Evolutionary conservation across 2,797 vertebrate genomes (phyloP), one percentile per base, ranked within the genome.

Genomic region (Acipenser ruthenus): DNA sequence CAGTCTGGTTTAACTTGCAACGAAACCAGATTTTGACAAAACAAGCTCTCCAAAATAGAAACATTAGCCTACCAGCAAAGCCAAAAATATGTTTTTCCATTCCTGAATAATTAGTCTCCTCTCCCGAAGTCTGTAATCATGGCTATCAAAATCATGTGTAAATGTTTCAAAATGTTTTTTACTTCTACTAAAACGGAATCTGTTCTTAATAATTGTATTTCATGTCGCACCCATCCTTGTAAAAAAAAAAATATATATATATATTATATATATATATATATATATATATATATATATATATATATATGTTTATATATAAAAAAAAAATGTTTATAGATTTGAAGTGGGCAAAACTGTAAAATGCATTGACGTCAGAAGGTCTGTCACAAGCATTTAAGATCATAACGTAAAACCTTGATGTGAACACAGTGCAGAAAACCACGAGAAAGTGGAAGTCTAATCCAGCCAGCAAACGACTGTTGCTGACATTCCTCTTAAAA

Each of bases 1-100:
- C 69, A 77, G 76, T 74, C 69, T 74, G 71, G 74, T 74, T 76
- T 75, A 75, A 76, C 73, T 78, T 71, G 0, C 77, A 80, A 80
- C 78, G 77, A 79, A 65, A 75, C 70, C 77, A 65, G 77, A 74
- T 69, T 73, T 74, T 71, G 73, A 78, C 80, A 70, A 3, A 74
- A 72, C 75, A 67, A 78, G 80, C 75, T 78, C 77, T 84, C 78
- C 70, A 69, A 70, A 76, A 71, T 13, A n/a, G 55, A 58, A 58
- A 58, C 55, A 11, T 58, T 12, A 58, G 6, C 55, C 13, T 6
- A 13, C 55, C 11, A n/a, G 55, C 6, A 58, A 7, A 58, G 12
- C 55, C 55, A 7, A 7, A n/a, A 13, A 58, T 12, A 58, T 58
- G 10, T 8, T 11, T 13, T 11, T 7, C 13, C 55, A 37, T 37